Conservation (phyloP, 1,140 invertebrate species). For the Drosophila athabasca region DNA sequence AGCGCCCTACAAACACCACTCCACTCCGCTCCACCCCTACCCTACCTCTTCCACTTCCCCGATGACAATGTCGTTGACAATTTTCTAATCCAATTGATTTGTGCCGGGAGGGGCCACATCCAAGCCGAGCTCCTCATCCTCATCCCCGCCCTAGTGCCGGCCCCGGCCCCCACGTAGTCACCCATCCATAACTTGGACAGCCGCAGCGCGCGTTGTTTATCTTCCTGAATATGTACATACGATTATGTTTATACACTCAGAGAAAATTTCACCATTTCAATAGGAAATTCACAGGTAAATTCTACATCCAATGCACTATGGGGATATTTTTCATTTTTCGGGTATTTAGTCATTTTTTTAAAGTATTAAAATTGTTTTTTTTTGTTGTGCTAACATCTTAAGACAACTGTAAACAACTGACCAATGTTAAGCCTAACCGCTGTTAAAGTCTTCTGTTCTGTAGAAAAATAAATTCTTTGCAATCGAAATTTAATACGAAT, state of each 20-base stretch:
- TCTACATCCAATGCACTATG: too few relatives aligned
- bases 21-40: neutral
- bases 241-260: conserved; percentile 3
- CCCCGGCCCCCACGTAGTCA: conserved; percentile 1
- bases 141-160: neutral
- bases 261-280: neutral
- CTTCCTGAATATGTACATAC: conserved; percentile 51
- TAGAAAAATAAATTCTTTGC: too few relatives aligned
- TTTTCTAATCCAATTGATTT: conserved; percentile 81
- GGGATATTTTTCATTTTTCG: too few relatives aligned
- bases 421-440: too few relatives aligned
- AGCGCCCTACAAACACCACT: neutral
- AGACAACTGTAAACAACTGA: too few relatives aligned
- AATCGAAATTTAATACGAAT: too few relatives aligned
- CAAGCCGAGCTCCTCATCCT: conserved; percentile 8
- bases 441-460: too few relatives aligned
- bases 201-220: conserved; percentile 70
- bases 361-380: too few relatives aligned
- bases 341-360: too few relatives aligned
- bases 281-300: too few relatives aligned
- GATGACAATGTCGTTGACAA: conserved; percentile 64
- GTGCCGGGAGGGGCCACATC: conserved; percentile 59
- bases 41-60: conserved; percentile 3
- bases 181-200: conserved; percentile 51
- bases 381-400: too few relatives aligned